These are phyloP conservation scores for Oreotrochilus melanogaster DNA, from an alignment of 2,113 vertebrate genomes.

Conservation along the genomic window DNA sequence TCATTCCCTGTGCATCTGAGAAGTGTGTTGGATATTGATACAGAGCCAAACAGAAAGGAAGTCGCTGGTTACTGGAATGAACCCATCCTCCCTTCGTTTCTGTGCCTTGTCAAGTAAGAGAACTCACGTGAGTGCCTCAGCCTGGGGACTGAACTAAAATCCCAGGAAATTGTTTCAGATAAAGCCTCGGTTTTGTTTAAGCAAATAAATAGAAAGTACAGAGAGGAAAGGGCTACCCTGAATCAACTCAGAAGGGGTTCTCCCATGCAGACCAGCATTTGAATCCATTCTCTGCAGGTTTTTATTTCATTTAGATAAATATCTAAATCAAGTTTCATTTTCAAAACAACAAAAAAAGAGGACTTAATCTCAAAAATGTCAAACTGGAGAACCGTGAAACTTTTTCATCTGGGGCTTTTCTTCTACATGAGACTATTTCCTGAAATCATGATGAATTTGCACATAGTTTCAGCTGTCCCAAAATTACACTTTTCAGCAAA, in stretches of 20 bases:
- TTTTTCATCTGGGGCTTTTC: slow-evolving; percentile 38
- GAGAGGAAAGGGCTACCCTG: background rate
- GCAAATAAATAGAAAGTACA: slow-evolving; percentile 30
- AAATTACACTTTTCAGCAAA: slow-evolving; percentile 63
- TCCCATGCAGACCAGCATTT: background rate
- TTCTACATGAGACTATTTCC: slow-evolving; percentile 27
- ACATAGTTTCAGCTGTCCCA: slow-evolving; percentile 73
- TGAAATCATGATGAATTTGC: slow-evolving; percentile 58
- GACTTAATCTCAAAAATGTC: background rate
- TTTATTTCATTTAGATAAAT: slow-evolving; percentile 51
- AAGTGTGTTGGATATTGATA: background rate
- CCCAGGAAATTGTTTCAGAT: background rate
- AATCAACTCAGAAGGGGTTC: background rate
- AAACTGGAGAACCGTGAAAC: slow-evolving; percentile 4
- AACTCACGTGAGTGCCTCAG: background rate
- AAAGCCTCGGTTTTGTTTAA: slow-evolving; percentile 30
- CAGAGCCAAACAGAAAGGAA: background rate
- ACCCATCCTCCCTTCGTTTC: background rate
- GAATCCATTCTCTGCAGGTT: background rate
- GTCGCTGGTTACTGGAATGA: background rate
- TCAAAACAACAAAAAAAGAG: slow-evolving; percentile 11
- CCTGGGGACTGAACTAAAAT: background rate
- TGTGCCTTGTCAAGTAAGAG: background rate
- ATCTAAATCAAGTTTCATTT: slow-evolving; percentile 41
- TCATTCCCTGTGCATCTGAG: background rate